Percentiles rank a stretch among this genome's conserved stretches.
phyloP scores from a whole-genome alignment of 1,140 invertebrate genomes.

The Chironomus striatipennis region DNA sequence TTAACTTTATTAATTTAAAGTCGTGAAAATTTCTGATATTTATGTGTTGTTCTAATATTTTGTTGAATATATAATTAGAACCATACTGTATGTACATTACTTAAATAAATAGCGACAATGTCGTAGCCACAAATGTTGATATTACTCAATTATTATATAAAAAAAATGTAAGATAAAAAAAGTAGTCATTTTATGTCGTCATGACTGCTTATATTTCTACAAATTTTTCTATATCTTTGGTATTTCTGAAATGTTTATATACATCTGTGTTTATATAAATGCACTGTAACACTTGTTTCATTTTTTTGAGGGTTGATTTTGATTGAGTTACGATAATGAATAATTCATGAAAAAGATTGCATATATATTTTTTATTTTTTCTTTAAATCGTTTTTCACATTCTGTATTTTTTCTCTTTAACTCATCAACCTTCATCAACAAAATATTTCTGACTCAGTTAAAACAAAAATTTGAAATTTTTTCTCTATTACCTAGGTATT shows the following conservation, averaged over 20 bases:
- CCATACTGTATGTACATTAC: not conserved
- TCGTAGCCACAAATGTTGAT: not conserved
- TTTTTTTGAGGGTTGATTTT: constrained; percentile 2
- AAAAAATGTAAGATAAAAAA: not conserved
- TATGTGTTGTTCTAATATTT: not conserved
- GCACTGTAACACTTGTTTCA: not conserved
- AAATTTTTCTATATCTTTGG: too few relatives aligned
- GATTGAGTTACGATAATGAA: constrained; percentile 9
- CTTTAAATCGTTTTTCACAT: not conserved
- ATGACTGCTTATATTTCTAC: not conserved
- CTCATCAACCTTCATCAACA: not conserved
- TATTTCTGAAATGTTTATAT: too few relatives aligned
- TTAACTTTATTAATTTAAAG: constrained; percentile 10
- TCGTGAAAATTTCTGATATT: not conserved
- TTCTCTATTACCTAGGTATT: too few relatives aligned
- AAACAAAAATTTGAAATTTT: too few relatives aligned
- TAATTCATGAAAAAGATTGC: not conserved
- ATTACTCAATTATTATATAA: not conserved
- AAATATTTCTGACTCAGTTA: too few relatives aligned
- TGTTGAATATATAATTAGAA: not conserved
- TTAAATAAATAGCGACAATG: not conserved
- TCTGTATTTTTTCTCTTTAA: not conserved
- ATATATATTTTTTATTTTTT: too few relatives aligned
- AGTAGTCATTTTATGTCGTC: not conserved
- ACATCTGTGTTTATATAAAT: not conserved